phyloP scores from a whole-genome alignment of 1,140 invertebrate species.

The Berghia stephanieae region DNA sequence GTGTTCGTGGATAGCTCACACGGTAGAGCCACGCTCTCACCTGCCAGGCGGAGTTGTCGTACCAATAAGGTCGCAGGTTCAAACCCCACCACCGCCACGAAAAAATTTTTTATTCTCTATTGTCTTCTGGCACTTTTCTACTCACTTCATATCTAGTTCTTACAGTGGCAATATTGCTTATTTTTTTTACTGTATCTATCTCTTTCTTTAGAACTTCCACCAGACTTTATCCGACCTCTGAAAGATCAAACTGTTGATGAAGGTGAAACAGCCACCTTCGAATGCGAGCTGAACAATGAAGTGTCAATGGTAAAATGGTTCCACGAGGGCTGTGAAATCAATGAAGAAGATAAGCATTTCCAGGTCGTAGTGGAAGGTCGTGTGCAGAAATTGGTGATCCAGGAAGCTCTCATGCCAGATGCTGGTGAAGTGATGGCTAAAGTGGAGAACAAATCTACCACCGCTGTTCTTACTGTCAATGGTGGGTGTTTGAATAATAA shows the following conservation, averaged over 20 bases:
- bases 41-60: too few relatives aligned
- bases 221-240: conserved; percentile 60
- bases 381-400: conserved; percentile 57
- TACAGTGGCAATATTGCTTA: too few relatives aligned
- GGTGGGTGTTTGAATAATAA: conserved; percentile 51
- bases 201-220: conserved; percentile 47
- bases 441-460: conserved; percentile 56
- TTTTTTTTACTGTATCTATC: neutral
- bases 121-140: too few relatives aligned
- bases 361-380: conserved; percentile 68
- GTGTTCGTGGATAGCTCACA: too few relatives aligned
- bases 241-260: conserved; percentile 70
- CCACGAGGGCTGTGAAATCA: conserved; percentile 63
- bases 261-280: conserved; percentile 71
- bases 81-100: too few relatives aligned
- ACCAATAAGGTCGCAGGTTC: too few relatives aligned
- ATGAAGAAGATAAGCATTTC: conserved; percentile 75
- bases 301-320: conserved; percentile 67
- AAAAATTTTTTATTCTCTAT: too few relatives aligned
- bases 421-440: conserved; percentile 56
- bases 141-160: too few relatives aligned
- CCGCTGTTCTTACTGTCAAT: conserved; percentile 55
- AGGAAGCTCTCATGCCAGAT: conserved; percentile 55
- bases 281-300: conserved; percentile 63
- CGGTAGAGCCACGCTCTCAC: too few relatives aligned